Conservation (phyloP, 2,888 invertebrate species). For the Digitonthophagus gazella region DNA sequence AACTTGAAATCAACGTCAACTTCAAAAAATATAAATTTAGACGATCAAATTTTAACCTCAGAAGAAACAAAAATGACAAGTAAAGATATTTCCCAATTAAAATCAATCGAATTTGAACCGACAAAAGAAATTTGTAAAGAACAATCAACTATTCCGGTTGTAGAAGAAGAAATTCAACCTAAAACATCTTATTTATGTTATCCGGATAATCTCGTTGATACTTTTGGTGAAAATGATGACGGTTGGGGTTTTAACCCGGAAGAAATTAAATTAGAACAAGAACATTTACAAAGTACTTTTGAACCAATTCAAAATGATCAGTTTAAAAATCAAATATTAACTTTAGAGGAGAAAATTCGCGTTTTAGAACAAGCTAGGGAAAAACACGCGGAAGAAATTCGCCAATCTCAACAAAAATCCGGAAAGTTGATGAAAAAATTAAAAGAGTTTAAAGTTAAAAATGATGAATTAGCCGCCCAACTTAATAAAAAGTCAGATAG, state of each 20-base stretch:
- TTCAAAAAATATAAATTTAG: no score
- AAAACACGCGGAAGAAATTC: constrained; percentile 60
- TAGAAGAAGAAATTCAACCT: constrained; percentile 38
- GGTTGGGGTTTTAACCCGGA: constrained; percentile 63
- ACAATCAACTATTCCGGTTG: constrained; percentile 30
- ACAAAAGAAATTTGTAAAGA: constrained; percentile 26
- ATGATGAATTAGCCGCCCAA: constrained; percentile 61
- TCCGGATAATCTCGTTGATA: constrained; percentile 35
- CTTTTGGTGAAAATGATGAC: constrained; percentile 55
- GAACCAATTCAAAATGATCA: constrained; percentile 36
- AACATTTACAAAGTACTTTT: constrained; percentile 49
- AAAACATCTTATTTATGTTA: constrained; percentile 45
- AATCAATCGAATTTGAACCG: constrained; percentile 33
- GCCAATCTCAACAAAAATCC: constrained; percentile 66
- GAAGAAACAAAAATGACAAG: constrained; percentile 22
- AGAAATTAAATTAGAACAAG: constrained; percentile 54
- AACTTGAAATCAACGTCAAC: no score
- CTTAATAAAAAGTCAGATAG: constrained; percentile 41
- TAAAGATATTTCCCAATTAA: constrained; percentile 28
- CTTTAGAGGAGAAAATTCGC: constrained; percentile 58
- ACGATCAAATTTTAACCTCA: constrained; percentile 26
- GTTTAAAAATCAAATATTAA: constrained; percentile 40
- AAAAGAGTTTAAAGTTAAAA: constrained; percentile 74
- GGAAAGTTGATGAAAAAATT: constrained; percentile 79
- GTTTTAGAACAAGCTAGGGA: constrained; percentile 60